Base-by-base conservation (phyloP, 1,140 invertebrate genomes). In the Sitodiplosis mosellana region DNA sequence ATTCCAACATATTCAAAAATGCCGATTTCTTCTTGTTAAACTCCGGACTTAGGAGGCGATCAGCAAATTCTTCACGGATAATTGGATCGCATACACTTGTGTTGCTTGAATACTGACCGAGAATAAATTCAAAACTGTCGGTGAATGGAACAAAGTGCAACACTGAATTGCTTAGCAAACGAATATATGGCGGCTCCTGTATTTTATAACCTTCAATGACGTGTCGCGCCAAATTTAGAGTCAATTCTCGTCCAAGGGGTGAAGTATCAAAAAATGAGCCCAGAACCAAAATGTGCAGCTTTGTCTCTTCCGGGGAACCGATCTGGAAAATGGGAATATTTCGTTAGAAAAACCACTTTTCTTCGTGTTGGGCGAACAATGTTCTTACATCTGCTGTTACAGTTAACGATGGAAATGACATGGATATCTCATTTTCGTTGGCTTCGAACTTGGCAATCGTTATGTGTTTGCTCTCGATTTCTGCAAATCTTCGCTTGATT, bases 241-340 rank as follows among this genome's bases (percentile, higher is more conserved):
- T 61, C 27, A 95, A 71, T 65, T 95, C 90, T 49, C 86, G 73
- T 1, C 87, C 88, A 14, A 85, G 63, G 1, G 87, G 81, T 56
- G 92, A 83, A 8, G 83, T 80, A 6, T 78, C 81, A 59, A 83
- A 87, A 22, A 94, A 58, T 20, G 86, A 87, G 33, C 88, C 89
- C 12, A 93, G 67, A 18, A 95, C 60, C 5, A 78, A 76, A 15
- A 95, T 72, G 54, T 87, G 81, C 53, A 81, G 78, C 69, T 89
- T 89, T 2, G 68, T 71, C 62, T 87, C 83, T 52, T 84, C 81
- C 2, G 81, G 76, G 1, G 72, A 66, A 1, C 79, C 79, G 50
- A 80, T 67, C 80, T 83, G 56, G 37, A 49, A 54, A 46, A 45
- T 48, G 20, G 18, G 11, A 38, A 40, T 15, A 45, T 49, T 47